Evolutionary conservation across 2,888 invertebrate species (phyloP).

Genomic region (Thelaira solivaga): DNA sequence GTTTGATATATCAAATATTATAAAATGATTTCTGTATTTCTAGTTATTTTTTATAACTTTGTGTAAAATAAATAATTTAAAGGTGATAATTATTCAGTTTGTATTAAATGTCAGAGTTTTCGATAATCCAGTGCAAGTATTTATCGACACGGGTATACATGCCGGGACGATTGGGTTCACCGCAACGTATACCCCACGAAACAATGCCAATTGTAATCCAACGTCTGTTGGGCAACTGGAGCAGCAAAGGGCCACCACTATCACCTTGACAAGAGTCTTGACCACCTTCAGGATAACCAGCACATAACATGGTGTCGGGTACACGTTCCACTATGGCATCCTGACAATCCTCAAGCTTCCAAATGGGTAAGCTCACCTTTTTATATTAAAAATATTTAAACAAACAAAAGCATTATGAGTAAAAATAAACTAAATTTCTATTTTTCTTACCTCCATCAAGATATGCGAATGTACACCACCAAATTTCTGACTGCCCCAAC

Average conservation of each 20-base stretch:
- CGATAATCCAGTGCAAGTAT: slow-evolving; percentile 74
- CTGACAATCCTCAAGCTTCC: slow-evolving; percentile 83
- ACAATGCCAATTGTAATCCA: slow-evolving; percentile 90
- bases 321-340: slow-evolving; percentile 82
- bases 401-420: background rate
- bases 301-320: slow-evolving; percentile 85
- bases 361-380: slow-evolving; percentile 82
- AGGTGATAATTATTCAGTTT: background rate
- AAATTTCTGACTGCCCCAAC: slow-evolving; percentile 87
- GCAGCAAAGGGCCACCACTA: slow-evolving; percentile 84
- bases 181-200: slow-evolving; percentile 91
- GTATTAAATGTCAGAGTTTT: slow-evolving; percentile 73
- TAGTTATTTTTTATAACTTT: slow-evolving; percentile 28
- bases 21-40: slow-evolving; percentile 2
- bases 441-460: slow-evolving; percentile 82
- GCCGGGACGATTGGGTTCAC: slow-evolving; percentile 85
- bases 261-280: slow-evolving; percentile 88
- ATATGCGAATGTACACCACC: slow-evolving; percentile 84
- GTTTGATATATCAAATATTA: background rate
- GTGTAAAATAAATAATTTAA: background rate
- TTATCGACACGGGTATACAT: slow-evolving; percentile 84
- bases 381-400: background rate
- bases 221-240: slow-evolving; percentile 84
- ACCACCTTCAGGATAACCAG: slow-evolving; percentile 86
- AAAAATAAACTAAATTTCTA: background rate